These are phyloP conservation scores for Hemaris fuciformis DNA, from an alignment of 2,888 invertebrate genomes.

Conservation along the genomic window DNA sequence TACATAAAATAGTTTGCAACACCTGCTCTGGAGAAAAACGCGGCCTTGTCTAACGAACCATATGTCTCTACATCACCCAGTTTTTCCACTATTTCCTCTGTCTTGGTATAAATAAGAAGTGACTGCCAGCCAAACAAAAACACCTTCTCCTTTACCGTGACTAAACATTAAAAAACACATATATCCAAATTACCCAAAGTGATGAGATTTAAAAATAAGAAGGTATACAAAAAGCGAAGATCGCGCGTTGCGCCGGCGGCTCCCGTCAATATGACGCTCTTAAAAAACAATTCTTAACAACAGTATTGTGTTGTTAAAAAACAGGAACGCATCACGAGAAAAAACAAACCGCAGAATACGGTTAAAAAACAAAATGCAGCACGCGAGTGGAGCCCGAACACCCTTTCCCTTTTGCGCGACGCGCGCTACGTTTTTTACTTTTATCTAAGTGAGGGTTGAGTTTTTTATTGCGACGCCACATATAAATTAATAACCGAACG, in stretches of 20 bases:
- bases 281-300: conserved; percentile 74
- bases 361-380: conserved; percentile 79
- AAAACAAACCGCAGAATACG: conserved; percentile 78
- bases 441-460: conserved; percentile 73
- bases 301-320: conserved; percentile 80
- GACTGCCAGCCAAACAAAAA: conserved; percentile 43
- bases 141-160: conserved; percentile 70
- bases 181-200: conserved; percentile 64
- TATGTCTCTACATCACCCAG: conserved; percentile 58
- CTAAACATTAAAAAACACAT: conserved; percentile 66
- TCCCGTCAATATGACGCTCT: conserved; percentile 75
- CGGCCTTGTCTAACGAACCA: conserved; percentile 66
- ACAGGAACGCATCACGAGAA: conserved; percentile 72
- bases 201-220: conserved; percentile 74
- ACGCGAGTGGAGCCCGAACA: conserved; percentile 73
- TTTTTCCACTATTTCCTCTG: conserved; percentile 49
- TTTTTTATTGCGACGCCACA: conserved; percentile 75
- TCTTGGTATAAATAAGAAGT: conserved; percentile 55
- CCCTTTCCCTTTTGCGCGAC: conserved; percentile 80
- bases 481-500: conserved; percentile 82
- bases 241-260: conserved; percentile 65
- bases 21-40: conserved; percentile 54
- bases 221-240: conserved; percentile 60
- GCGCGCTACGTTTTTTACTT: conserved; percentile 75
- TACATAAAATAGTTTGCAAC: conserved; percentile 32